These are phyloP conservation scores for Leptinotarsa texana DNA, from an alignment of 1,140 invertebrate genomes.

Conservation along the genomic window DNA sequence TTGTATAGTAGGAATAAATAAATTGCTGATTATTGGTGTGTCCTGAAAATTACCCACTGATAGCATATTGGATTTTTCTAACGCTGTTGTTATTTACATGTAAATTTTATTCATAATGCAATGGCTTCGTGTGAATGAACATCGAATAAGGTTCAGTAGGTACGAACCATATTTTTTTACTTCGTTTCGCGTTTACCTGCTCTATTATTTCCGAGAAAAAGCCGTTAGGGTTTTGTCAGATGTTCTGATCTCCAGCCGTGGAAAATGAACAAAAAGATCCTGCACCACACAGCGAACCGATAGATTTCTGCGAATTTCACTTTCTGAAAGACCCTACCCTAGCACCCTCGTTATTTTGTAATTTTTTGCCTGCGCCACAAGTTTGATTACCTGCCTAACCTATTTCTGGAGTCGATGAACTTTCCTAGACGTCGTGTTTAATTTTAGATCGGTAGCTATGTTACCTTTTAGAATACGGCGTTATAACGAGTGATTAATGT, in stretches of 20 bases:
- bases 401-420: slow-evolving; percentile 15
- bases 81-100: too few species aligned
- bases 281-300: neutral
- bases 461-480: neutral
- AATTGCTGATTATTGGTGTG: too few species aligned
- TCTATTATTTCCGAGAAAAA: neutral
- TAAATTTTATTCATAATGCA: too few species aligned
- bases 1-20: too few species aligned
- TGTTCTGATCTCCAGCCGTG: neutral
- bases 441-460: neutral
- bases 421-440: neutral
- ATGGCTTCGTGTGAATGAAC: too few species aligned
- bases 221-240: neutral
- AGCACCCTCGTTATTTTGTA: neutral
- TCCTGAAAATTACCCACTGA: too few species aligned
- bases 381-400: slow-evolving; percentile 20
- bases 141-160: too few species aligned
- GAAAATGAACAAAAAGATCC: neutral
- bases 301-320: neutral
- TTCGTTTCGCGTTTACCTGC: neutral
- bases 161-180: too few species aligned
- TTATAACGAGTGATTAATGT: too few species aligned
- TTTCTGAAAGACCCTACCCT: neutral
- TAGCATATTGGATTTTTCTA: too few species aligned
- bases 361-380: neutral